Evolutionary conservation across 2,888 invertebrate species (phyloP).

Genomic region (Epinotia demarniana): DNA sequence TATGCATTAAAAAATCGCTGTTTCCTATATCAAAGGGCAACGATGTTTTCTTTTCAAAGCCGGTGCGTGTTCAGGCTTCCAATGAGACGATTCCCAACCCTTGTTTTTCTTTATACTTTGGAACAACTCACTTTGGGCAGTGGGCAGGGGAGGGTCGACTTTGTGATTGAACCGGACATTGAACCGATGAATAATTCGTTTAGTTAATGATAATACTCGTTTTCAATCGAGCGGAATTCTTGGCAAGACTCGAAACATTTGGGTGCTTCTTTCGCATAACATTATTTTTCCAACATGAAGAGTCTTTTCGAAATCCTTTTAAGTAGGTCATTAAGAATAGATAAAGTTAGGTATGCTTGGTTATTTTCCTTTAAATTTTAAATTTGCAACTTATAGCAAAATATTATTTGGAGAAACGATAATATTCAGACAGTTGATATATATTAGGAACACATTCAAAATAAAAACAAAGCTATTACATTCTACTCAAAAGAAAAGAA

Average conservation of each 20-base stretch:
- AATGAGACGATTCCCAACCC: constrained; percentile 76
- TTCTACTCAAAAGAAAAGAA: too few relatives aligned
- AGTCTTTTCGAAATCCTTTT: too few relatives aligned
- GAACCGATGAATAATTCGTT: constrained; percentile 36
- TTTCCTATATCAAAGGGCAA: constrained; percentile 74
- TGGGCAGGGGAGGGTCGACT: constrained; percentile 63
- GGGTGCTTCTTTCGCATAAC: too few relatives aligned
- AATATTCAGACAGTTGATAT: too few relatives aligned
- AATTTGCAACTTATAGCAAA: too few relatives aligned
- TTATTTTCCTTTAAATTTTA: too few relatives aligned
- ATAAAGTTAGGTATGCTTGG: too few relatives aligned
- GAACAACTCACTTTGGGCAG: constrained; percentile 75
- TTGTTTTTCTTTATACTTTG: constrained; percentile 81
- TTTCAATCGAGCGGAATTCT: background rate
- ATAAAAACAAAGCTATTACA: too few relatives aligned
- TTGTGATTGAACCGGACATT: constrained; percentile 42
- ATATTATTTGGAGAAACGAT: too few relatives aligned
- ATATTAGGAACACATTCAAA: too few relatives aligned
- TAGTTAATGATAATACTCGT: constrained; percentile 1
- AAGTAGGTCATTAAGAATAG: too few relatives aligned
- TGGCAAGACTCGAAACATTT: background rate
- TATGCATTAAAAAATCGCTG: constrained; percentile 81
- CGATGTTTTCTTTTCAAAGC: constrained; percentile 82
- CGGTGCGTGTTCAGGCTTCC: constrained; percentile 75
- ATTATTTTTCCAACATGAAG: too few relatives aligned